phyloP scores from a whole-genome alignment of 1,140 invertebrate genomes.

The Psix sp. region DNA sequence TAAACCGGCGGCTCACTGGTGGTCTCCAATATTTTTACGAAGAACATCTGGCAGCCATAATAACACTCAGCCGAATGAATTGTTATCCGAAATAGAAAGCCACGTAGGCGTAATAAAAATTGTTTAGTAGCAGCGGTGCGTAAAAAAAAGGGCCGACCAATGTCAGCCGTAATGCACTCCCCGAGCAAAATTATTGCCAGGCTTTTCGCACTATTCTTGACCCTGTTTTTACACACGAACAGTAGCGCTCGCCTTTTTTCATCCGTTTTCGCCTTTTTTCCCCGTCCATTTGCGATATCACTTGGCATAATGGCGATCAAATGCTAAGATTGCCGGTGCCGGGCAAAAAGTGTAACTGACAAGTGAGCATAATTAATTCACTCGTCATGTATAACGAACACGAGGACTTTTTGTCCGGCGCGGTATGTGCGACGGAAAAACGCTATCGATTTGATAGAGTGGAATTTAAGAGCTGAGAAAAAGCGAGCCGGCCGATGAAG shows the following conservation, averaged over 20 bases:
- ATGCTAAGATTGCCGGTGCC: conserved; percentile 3
- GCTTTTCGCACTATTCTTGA: conserved; percentile 24
- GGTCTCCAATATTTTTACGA: conserved; percentile 51
- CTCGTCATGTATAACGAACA: conserved; percentile 24
- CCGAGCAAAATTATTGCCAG: conserved; percentile 34
- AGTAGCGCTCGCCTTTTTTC: conserved; percentile 6
- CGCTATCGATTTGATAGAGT: conserved; percentile 42
- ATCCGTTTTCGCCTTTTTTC: background rate
- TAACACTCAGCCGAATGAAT: conserved; percentile 51
- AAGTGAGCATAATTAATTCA: conserved; percentile 42
- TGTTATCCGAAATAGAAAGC: conserved; percentile 49
- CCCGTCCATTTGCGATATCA: background rate
- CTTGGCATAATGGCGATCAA: background rate
- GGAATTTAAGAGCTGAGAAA: conserved; percentile 34
- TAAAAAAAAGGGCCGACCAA: conserved; percentile 28
- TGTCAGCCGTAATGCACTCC: conserved; percentile 26
- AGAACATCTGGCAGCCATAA: conserved; percentile 51
- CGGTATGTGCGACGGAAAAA: conserved; percentile 20
- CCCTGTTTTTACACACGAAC: conserved; percentile 15
- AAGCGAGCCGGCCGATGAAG: conserved; percentile 14
- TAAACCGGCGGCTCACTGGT: conserved; percentile 21
- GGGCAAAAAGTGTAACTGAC: conserved; percentile 20
- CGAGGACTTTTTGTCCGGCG: conserved; percentile 16
- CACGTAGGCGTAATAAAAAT: conserved; percentile 45
- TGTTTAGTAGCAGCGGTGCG: conserved; percentile 30